phyloP scores from a whole-genome alignment of 2,888 invertebrate genomes.

The Acronicta psi region DNA sequence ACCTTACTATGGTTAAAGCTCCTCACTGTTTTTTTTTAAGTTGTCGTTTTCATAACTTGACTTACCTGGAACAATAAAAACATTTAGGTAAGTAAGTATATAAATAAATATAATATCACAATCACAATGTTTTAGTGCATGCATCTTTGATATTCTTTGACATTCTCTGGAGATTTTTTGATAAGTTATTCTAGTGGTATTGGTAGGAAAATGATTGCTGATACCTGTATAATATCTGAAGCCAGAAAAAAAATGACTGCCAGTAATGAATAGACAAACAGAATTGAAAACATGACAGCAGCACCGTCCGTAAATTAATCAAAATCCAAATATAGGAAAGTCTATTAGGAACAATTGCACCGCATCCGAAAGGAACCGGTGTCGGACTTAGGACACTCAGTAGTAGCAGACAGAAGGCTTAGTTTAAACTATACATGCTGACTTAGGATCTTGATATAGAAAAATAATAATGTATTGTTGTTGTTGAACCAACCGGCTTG shows the following conservation, averaged over 20 bases:
- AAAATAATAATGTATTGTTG: too few relatives aligned
- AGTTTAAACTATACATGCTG: background rate
- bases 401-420: slow-evolving; percentile 26
- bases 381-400: background rate
- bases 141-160: too few relatives aligned
- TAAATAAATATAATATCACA: too few relatives aligned
- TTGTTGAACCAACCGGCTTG: too few relatives aligned
- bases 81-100: background rate
- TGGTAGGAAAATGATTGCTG: too few relatives aligned
- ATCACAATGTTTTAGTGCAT: too few relatives aligned
- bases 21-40: too few relatives aligned
- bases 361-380: slow-evolving; percentile 31
- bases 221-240: background rate
- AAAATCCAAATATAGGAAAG: slow-evolving; percentile 38
- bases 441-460: too few relatives aligned
- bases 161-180: too few relatives aligned
- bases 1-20: too few relatives aligned
- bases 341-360: slow-evolving; percentile 41
- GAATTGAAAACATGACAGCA: background rate
- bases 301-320: slow-evolving; percentile 4
- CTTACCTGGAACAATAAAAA: slow-evolving; percentile 52
- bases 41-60: background rate
- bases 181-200: too few relatives aligned
- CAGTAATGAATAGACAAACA: background rate
- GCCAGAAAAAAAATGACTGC: background rate